Evolutionary conservation across 2,888 invertebrate species (phyloP), one percentile per base, ranked within the genome.

Genomic region (Chloroclystis v-ata): DNA sequence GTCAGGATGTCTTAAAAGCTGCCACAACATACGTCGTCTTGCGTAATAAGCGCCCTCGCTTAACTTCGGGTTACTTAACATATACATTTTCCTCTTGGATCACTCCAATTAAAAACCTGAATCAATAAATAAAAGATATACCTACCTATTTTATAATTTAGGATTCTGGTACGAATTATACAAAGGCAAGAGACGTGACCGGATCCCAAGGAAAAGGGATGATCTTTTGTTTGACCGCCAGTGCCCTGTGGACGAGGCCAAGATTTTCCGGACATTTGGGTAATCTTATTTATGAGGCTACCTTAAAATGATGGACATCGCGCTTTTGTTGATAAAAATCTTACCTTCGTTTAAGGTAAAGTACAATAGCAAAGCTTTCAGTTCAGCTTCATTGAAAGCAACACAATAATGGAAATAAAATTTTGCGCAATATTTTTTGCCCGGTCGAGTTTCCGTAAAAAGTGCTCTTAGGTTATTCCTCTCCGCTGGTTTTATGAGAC

Each of bases 201-300:
- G 43, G 13, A 38, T 43, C 43, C 43, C 49, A 43, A 47, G 55
- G 55, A 14, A 62, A 63, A 59, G 60, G 58, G 65, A 64, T 67
- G 59, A 65, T 64, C 59, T 65, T 60, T 53, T 60, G 61, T 61
- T 67, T 61, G 57, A 61, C 59, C 61, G 56, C 49, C 57, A 57
- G 58, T 47, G 40, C 42, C 48, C 45, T 10, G n/a, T n/a, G 24
- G 32, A 13, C 43, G 37, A 38, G 50, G 50, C 57, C 49, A 52
- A 57, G 53, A 53, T 58, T 51, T 52, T 55, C 52, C 50, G 54
- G 51, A 40, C 39, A 58, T 54, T 54, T 47, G 57, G 55, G 59
- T 66, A 64, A 68, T 65, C 49, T 65, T 65, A 60, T 65, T 67
- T 65, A 62, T 59, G 55, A 59, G 47, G 56, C 55, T 55, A 57